A percentile compares a stretch with the other conserved stretches of the same genome.
Conservation (phyloP, 2,113 vertebrate species). For the Nematolebias whitei region DNA sequence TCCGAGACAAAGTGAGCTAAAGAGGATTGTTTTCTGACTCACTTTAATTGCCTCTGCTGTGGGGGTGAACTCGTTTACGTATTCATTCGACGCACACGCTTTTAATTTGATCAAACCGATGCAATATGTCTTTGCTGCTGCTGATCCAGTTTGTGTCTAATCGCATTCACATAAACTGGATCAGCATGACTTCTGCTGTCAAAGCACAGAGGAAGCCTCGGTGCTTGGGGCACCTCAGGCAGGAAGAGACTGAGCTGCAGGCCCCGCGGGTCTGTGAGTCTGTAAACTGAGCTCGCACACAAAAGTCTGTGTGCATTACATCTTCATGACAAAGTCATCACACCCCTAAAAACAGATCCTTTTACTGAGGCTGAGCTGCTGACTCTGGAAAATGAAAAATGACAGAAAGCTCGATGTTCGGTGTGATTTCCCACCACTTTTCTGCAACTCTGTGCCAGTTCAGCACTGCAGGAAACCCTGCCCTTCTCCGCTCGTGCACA, state of each 20-base stretch:
- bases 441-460: conserved; percentile 12
- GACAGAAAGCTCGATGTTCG: conserved; percentile 20
- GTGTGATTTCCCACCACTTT: conserved; percentile 19
- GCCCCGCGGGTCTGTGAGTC: conserved; percentile 7
- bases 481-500: conserved; percentile 27
- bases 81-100: background rate
- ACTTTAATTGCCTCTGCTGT: conserved; percentile 10
- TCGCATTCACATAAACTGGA: conserved; percentile 53
- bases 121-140: conserved; percentile 19
- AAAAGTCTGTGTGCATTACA: conserved; percentile 15
- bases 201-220: conserved; percentile 14
- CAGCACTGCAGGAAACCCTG: conserved; percentile 32
- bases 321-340: conserved; percentile 22
- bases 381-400: conserved; percentile 30
- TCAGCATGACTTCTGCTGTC: conserved; percentile 39
- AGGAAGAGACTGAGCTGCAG: conserved; percentile 8
- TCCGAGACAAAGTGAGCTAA: background rate
- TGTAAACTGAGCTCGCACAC: background rate
- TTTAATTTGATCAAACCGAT: conserved; percentile 32
- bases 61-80: conserved; percentile 8
- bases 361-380: conserved; percentile 6
- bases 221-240: conserved; percentile 17
- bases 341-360: background rate
- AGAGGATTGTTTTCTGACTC: conserved; percentile 13
- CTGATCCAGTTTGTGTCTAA: conserved; percentile 30